Conservation (phyloP, 2,888 invertebrate genomes). For the Coenonympha glycerion region DNA sequence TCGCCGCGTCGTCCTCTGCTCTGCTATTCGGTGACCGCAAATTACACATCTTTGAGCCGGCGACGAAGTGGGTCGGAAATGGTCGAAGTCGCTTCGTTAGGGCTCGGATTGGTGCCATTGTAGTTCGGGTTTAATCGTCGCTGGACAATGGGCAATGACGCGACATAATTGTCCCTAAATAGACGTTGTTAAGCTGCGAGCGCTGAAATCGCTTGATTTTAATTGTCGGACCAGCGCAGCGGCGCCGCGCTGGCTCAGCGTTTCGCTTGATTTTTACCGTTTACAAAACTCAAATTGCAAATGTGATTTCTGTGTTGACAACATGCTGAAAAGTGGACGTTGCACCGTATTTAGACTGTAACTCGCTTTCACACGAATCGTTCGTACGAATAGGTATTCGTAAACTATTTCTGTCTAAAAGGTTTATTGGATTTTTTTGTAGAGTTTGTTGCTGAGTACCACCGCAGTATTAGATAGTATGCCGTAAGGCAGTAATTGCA, state of each 20-base stretch:
- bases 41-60: conserved; percentile 68
- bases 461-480: too few species aligned
- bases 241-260: conserved; percentile 24
- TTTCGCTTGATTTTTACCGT: conserved; percentile 8
- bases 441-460: too few species aligned
- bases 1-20: too few species aligned
- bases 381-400: too few species aligned
- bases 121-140: conserved; percentile 58
- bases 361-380: too few species aligned
- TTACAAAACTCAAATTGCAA: conserved; percentile 5
- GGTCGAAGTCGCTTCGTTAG: conserved; percentile 71
- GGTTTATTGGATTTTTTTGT: too few species aligned
- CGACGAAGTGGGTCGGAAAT: conserved; percentile 60
- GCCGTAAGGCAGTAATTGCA: too few species aligned
- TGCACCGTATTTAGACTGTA: too few species aligned
- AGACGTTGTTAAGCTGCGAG: conserved; percentile 47
- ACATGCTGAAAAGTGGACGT: not conserved
- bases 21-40: conserved; percentile 56
- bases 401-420: too few species aligned
- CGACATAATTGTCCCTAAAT: conserved; percentile 69
- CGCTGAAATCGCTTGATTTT: conserved; percentile 53
- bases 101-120: conserved; percentile 66
- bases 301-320: not conserved
- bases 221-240: conserved; percentile 39
- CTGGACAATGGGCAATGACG: conserved; percentile 69